Percentiles rank a stretch among this genome's conserved stretches.
Evolutionary conservation across 2,888 invertebrate species (phyloP).

Genomic region (Corythucha ciliata): DNA sequence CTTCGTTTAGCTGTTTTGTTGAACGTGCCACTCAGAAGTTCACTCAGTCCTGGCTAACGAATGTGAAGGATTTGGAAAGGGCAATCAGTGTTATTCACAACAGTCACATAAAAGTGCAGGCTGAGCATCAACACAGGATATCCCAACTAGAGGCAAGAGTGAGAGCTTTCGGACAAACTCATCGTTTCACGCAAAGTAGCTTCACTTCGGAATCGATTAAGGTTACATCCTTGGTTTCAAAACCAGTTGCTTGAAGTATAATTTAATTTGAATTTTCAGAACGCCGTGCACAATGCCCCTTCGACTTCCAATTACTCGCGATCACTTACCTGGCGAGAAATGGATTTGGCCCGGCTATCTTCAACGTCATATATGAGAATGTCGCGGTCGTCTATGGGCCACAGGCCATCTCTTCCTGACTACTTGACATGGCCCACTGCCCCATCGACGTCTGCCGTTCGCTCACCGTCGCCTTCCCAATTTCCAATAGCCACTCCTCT

Average conservation of each 20-base stretch:
- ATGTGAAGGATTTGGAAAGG: constrained; percentile 45
- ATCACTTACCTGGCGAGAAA: no score
- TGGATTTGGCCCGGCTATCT: no score
- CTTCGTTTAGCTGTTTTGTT: constrained; percentile 39
- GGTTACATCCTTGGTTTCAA: background rate
- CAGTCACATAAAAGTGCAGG: constrained; percentile 29
- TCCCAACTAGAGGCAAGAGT: constrained; percentile 30
- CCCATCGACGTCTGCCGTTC: background rate
- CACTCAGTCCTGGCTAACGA: constrained; percentile 44
- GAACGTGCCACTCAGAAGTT: constrained; percentile 45
- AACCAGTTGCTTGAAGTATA: background rate
- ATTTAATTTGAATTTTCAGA: background rate
- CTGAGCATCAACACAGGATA: constrained; percentile 31
- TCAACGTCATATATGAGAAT: no score
- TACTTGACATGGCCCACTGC: constrained; percentile 5
- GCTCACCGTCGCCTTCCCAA: constrained; percentile 30
- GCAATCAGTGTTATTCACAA: constrained; percentile 44
- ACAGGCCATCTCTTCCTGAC: no score
- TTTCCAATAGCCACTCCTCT: constrained; percentile 48
- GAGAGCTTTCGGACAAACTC: constrained; percentile 21
- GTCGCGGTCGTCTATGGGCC: no score
- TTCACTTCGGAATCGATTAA: background rate
- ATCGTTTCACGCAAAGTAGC: background rate
- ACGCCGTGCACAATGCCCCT: constrained; percentile 19
- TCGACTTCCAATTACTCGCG: no score